A percentile compares a stretch with the other conserved stretches of the same genome.
These are phyloP conservation scores for Pipistrellus pygmaeus DNA, from an alignment of 2,797 vertebrate species.

Conservation along the genomic window DNA sequence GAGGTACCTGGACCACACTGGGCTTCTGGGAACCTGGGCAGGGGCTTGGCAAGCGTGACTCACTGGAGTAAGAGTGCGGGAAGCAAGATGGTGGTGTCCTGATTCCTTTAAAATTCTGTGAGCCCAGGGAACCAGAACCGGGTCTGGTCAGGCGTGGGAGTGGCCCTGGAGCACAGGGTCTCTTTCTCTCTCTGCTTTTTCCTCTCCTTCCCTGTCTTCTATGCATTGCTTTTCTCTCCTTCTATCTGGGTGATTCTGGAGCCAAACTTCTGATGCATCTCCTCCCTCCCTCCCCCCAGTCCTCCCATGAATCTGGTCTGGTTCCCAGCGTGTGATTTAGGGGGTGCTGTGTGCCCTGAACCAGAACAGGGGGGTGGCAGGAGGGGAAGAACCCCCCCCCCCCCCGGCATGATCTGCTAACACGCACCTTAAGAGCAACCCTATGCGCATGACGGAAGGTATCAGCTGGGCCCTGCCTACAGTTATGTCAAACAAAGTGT, in stretches of 20 bases:
- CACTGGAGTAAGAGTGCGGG: conserved; percentile 61
- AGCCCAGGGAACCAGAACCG: conserved; percentile 74
- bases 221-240: conserved; percentile 65
- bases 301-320: conserved; percentile 82
- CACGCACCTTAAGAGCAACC: conserved; percentile 88
- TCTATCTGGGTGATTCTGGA: conserved; percentile 83
- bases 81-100: background rate
- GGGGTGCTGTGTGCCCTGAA: conserved; percentile 72
- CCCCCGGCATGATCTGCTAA: conserved; percentile 83
- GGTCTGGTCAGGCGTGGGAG: conserved; percentile 65
- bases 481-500: conserved; percentile 93
- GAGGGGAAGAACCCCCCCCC: conserved; percentile 39
- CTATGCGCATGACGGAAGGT: conserved; percentile 88
- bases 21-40: conserved; percentile 70
- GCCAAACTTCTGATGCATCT: conserved; percentile 78
- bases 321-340: conserved; percentile 86
- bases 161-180: conserved; percentile 62
- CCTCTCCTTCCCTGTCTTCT: conserved; percentile 9
- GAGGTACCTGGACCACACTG: conserved; percentile 60
- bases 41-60: conserved; percentile 79
- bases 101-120: background rate
- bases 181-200: conserved; percentile 69
- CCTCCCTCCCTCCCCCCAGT: conserved; percentile 55
- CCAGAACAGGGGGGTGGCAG: background rate
- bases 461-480: conserved; percentile 92